Evolutionary conservation across 2,888 invertebrate species (phyloP).

Genomic region (Machimus atricapillus): DNA sequence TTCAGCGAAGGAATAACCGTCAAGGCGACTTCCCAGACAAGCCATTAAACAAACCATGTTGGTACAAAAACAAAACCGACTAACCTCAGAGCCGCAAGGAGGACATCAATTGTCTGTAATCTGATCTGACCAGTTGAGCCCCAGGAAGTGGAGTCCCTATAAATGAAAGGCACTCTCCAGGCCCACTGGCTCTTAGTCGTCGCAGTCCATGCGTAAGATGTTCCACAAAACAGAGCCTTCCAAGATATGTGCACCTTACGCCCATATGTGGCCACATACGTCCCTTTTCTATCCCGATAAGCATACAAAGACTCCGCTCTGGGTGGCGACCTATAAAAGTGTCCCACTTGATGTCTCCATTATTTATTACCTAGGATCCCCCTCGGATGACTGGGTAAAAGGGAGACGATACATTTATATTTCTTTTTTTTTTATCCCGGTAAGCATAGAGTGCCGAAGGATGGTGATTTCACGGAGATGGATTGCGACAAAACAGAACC

Average conservation of each 20-base stretch:
- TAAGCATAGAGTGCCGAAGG: constrained; percentile 15
- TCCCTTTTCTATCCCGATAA: background rate
- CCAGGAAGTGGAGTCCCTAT: constrained; percentile 26
- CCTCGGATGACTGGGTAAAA: constrained; percentile 28
- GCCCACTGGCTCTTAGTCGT: background rate
- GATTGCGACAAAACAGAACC: constrained; percentile 22
- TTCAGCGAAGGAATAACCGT: constrained; percentile 22
- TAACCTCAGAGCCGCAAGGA: constrained; percentile 35
- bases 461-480: constrained; percentile 9
- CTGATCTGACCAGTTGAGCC: constrained; percentile 37
- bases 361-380: constrained; percentile 29
- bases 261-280: background rate
- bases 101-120: constrained; percentile 40
- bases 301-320: background rate
- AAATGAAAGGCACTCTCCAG: constrained; percentile 20
- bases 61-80: constrained; percentile 18
- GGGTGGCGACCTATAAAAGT: constrained; percentile 22
- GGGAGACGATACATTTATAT: background rate
- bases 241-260: background rate
- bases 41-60: constrained; percentile 11
- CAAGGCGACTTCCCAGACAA: constrained; percentile 25
- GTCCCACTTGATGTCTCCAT: constrained; percentile 37
- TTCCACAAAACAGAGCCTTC: background rate
- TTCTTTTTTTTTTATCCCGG: background rate
- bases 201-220: background rate